These are phyloP conservation scores for Hoplostethus atlanticus DNA, from an alignment of 2,797 vertebrate species.

Conservation along the genomic window DNA sequence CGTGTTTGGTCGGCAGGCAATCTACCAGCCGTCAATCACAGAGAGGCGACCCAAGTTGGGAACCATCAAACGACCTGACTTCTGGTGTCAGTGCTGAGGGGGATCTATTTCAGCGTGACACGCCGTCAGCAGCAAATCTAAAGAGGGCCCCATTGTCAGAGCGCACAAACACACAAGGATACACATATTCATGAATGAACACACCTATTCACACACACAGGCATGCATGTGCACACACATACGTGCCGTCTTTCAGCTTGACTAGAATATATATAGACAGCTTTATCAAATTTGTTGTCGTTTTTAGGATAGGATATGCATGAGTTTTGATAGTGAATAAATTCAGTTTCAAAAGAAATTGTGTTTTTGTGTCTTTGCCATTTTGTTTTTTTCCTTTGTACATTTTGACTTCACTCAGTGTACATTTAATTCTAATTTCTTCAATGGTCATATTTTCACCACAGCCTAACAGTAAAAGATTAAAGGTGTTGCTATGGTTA, in stretches of 20 bases:
- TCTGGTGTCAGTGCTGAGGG: constrained; percentile 81
- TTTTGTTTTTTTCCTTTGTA: not conserved
- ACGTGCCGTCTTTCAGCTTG: constrained; percentile 23
- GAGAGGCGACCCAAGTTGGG: constrained; percentile 79
- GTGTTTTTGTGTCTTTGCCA: not conserved
- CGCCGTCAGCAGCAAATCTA: constrained; percentile 80
- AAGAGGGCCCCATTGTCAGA: constrained; percentile 75
- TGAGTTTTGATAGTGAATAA: not conserved
- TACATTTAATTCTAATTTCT: too few relatives aligned
- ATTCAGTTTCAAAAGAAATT: not conserved
- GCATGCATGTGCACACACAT: constrained; percentile 29
- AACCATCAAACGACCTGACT: constrained; percentile 81
- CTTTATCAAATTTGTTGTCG: constrained; percentile 11
- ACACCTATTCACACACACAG: constrained; percentile 38
- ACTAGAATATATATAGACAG: constrained; percentile 48
- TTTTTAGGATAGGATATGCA: constrained; percentile 19
- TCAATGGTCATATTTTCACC: too few relatives aligned
- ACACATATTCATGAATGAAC: constrained; percentile 77
- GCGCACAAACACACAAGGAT: constrained; percentile 56
- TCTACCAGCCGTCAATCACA: constrained; percentile 83
- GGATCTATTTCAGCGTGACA: constrained; percentile 83
- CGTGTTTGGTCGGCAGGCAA: constrained; percentile 84
- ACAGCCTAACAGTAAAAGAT: too few relatives aligned
- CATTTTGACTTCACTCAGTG: not conserved
- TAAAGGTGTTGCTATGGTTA: not conserved